These are phyloP conservation scores for Micromesistius poutassou DNA, from an alignment of 2,797 vertebrate genomes.

Conservation along the genomic window DNA sequence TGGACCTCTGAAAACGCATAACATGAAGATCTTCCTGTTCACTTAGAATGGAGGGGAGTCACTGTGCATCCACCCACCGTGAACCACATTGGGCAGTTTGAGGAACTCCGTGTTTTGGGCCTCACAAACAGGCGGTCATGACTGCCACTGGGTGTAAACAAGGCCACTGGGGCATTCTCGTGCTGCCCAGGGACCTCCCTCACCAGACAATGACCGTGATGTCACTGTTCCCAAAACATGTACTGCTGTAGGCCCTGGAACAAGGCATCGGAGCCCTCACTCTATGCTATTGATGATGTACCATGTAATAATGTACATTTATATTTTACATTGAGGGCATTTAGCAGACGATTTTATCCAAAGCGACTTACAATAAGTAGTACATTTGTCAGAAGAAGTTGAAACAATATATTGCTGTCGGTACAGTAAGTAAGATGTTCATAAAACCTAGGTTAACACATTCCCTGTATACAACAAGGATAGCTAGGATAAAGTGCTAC, in stretches of 20 bases:
- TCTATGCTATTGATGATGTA: neutral
- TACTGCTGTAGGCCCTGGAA: neutral
- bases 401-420: too few relatives aligned
- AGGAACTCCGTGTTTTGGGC: neutral
- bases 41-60: too few relatives aligned
- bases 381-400: too few relatives aligned
- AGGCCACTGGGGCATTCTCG: neutral
- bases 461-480: too few relatives aligned
- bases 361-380: too few relatives aligned
- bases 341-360: too few relatives aligned
- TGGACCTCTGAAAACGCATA: neutral
- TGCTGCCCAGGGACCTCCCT: slow-evolving; percentile 1
- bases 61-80: too few relatives aligned
- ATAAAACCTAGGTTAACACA: too few relatives aligned
- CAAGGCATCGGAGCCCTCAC: neutral
- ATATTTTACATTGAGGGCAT: too few relatives aligned
- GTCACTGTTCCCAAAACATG: neutral
- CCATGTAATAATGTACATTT: neutral
- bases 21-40: too few relatives aligned
- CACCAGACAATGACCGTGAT: neutral
- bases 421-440: too few relatives aligned
- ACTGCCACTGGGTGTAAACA: neutral
- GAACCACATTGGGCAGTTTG: neutral
- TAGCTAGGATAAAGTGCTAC: too few relatives aligned
- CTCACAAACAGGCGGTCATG: neutral